Conservation (phyloP, 2,113 vertebrate species). For the Thamnophis sirtalis region DNA sequence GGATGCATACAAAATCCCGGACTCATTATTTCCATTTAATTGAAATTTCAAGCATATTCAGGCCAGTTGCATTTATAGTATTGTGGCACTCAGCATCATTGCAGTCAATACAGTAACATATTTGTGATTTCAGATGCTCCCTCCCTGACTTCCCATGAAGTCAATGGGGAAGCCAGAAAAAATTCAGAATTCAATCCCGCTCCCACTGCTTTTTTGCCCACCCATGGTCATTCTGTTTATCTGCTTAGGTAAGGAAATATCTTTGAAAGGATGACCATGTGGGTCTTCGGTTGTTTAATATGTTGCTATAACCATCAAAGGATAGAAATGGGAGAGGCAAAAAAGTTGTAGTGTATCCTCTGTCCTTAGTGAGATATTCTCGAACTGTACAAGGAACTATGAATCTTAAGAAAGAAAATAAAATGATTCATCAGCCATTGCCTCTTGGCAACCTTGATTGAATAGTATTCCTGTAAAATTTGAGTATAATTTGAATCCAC, state of each 20-base stretch:
- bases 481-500: not conserved
- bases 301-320: not conserved
- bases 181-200: not conserved
- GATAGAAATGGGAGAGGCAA: not conserved
- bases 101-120: not conserved
- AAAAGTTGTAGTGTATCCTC: not conserved
- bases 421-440: not conserved
- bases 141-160: not conserved
- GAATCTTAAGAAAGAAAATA: not conserved
- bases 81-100: not conserved
- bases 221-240: too few species aligned
- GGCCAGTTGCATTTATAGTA: not conserved
- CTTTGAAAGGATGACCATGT: too few species aligned
- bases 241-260: too few species aligned
- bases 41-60: not conserved
- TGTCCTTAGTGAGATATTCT: not conserved
- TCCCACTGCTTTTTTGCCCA: too few species aligned
- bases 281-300: not conserved
- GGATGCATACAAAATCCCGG: not conserved
- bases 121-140: not conserved
- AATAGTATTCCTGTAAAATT: not conserved
- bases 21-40: not conserved
- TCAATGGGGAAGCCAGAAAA: not conserved
- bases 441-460: not conserved
- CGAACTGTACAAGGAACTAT: not conserved